Conservation (phyloP, 2,888 invertebrate species). For the Anaspis maculata region DNA sequence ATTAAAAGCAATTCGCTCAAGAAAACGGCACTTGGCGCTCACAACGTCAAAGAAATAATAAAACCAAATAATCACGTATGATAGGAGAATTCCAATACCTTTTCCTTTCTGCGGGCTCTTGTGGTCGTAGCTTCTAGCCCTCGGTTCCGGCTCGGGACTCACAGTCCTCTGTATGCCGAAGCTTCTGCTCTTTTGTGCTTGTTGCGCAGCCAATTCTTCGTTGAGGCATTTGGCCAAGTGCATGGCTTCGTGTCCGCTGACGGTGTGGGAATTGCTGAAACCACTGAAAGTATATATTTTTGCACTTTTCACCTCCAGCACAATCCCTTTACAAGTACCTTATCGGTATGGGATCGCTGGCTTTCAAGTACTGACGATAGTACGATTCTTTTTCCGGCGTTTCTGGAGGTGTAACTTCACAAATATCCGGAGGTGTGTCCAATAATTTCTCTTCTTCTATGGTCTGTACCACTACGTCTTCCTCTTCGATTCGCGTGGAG, state of each 20-base stretch:
- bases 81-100: constrained; percentile 39
- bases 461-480: constrained; percentile 46
- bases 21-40: not conserved
- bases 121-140: constrained; percentile 61
- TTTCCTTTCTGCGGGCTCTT: constrained; percentile 45
- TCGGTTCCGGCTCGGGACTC: constrained; percentile 51
- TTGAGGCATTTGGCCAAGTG: constrained; percentile 63
- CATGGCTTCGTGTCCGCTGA: constrained; percentile 73
- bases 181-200: too few relatives aligned
- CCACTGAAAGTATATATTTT: constrained; percentile 1
- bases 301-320: too few relatives aligned
- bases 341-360: constrained; percentile 70
- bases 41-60: too few relatives aligned
- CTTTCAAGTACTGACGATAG: constrained; percentile 45
- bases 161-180: constrained; percentile 37
- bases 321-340: constrained; percentile 41
- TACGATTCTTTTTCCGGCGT: constrained; percentile 13
- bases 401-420: too few relatives aligned
- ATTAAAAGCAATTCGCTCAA: not conserved
- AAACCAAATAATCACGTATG: too few relatives aligned
- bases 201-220: constrained; percentile 50
- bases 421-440: too few relatives aligned
- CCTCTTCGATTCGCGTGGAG: constrained; percentile 63
- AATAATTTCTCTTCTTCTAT: constrained; percentile 28
- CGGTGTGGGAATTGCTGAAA: constrained; percentile 60